Base-by-base conservation (phyloP, 2,113 vertebrate species). In the Aythya baeri region DNA sequence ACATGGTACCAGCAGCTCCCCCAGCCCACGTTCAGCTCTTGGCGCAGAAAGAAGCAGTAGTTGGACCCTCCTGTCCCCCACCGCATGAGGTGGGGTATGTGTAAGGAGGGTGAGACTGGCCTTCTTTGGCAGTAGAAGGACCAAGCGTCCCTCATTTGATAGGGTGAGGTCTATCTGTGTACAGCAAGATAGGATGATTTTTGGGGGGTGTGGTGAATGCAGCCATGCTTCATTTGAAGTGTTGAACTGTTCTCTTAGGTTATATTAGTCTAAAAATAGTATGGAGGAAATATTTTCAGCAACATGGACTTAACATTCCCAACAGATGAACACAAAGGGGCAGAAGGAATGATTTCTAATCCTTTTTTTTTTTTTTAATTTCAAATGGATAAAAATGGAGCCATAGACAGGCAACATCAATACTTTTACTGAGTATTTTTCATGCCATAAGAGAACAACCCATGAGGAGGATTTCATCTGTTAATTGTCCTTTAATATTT, bases 401-500 rank as follows among this genome's bases (percentile, higher is more conserved):
- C 29, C 34, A 79, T 74, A 88, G 95, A 71, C 27, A 46, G 3
- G 14, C 38, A 70, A 65, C 41, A 41, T 72, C 71, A 78, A 44
- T 57, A 92, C 32, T 44, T 73, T 36, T 57, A 3, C 63, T 21
- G 41, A 83, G 27, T 13, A 38, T 61, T 95, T 96, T 96, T 89
- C 89, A 89, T 91, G 57, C 36, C 62, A 17, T 68, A 55, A 22
- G 83, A 43, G 59, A 75, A 57, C 38, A 68, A 57, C 5, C 22
- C 41, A 29, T 41, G 32, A 83, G 52, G 43, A 87, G 29, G 54
- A 34, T 80, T 83, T 63, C 3, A 3, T 81, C 8, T 82, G 59
- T 86, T 96, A 83, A 77, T 86, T 63, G 74, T 3, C 50, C n/a
- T 72, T 83, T 68, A 91, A 70, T 90, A 84, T 32, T 23, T 87